Evolutionary conservation across 2,797 vertebrate species (phyloP).

Genomic region (Ispidina picta): DNA sequence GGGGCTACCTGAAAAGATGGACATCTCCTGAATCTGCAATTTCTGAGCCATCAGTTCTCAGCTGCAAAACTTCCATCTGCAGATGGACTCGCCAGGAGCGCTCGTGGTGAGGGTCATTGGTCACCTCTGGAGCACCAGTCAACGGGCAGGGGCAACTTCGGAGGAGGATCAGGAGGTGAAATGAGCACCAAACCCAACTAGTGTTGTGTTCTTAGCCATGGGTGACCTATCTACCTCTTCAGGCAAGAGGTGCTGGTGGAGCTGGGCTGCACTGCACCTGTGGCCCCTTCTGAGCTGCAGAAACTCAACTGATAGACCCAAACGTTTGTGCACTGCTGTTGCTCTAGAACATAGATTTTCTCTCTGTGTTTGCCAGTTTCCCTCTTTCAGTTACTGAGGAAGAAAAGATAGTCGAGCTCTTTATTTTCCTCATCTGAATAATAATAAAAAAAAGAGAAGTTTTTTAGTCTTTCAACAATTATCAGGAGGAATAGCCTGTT

Average conservation of each 20-base stretch:
- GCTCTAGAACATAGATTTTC: background rate
- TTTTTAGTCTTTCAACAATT: background rate
- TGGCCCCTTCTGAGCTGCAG: background rate
- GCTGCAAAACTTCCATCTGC: slow-evolving; percentile 4
- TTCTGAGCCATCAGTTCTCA: slow-evolving; percentile 10
- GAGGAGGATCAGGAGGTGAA: background rate
- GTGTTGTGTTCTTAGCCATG: too few species aligned
- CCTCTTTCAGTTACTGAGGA: background rate
- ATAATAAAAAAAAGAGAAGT: background rate
- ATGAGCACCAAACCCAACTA: background rate
- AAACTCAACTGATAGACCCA: background rate
- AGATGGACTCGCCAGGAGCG: background rate
- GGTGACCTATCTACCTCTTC: too few species aligned
- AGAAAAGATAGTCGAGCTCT: background rate
- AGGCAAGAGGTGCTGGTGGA: background rate
- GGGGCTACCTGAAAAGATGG: slow-evolving; percentile 53
- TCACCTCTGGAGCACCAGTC: background rate
- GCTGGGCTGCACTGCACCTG: background rate
- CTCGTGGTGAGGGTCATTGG: background rate
- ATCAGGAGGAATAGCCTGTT: background rate
- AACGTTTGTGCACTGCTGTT: background rate
- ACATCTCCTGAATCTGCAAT: slow-evolving; percentile 44
- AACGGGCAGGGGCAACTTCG: background rate
- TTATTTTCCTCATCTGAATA: background rate
- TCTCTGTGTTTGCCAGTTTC: background rate